Base-by-base conservation (phyloP, 2,113 vertebrate genomes). In the Fregata magnificens region DNA sequence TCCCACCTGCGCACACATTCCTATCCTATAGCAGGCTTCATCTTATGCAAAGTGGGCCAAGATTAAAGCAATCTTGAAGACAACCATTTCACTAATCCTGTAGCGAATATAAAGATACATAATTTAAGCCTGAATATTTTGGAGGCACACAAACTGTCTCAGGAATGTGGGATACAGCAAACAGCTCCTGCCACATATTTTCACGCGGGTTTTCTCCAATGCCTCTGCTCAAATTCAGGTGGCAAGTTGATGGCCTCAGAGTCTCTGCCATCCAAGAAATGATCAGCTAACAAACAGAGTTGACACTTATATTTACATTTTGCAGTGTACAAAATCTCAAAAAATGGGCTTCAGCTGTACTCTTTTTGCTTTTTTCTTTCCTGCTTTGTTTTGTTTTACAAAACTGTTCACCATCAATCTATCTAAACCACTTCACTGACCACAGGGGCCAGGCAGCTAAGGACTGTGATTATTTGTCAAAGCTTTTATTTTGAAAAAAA, bases 341-440 rank as follows among this genome's bases (percentile, higher is more conserved):
- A 84, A 91, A 84, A 91, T 15, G 25, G 62, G 53, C 49, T 90
- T 95, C 72, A 80, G 62, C 36, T 77, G 53, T 52, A 45, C 10
- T 92, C 13, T 61, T 90, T 82, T 62, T 82, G 32, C 36, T 36
- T 86, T 86, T 90, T 88, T 21, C 52, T 94, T 89, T 49, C 25
- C 49, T 82, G 56, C 50, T 87, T 93, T 88, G 53, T 93, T 93
- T 94, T 79, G 24, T 26, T 71, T 72, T 73, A 82, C 45, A 77
- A 62, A 96, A 58, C 49, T 62, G 19, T 42, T 87, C 11, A 13
- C 58, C 62, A 87, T 70, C 86, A 78, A 82, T 95, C 86, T 70
- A 22, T 77, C 82, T 56, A 88, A 96, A 88, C 44, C 74, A 93
- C 87, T 94, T 95, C 84, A 90, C 42, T 95, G 95, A 93, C 94